These are phyloP conservation scores for Parthenolecanium corni DNA, from an alignment of 2,888 invertebrate genomes.

Conservation along the genomic window DNA sequence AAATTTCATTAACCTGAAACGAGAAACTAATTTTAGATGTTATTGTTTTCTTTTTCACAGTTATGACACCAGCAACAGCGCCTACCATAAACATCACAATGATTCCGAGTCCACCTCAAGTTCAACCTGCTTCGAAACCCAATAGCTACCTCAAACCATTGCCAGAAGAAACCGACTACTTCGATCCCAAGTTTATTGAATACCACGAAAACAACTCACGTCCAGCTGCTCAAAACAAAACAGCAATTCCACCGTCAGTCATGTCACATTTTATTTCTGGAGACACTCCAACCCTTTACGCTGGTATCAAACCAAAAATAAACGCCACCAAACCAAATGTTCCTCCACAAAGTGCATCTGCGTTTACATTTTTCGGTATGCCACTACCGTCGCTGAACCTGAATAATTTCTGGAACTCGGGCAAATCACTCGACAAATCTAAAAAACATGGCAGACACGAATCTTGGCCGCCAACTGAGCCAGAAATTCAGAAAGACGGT, in stretches of 20 bases:
- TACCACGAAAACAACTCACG: slow-evolving; percentile 49
- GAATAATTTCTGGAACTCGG: slow-evolving; percentile 31
- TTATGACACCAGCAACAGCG: not conserved
- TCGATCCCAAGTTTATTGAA: slow-evolving; percentile 72
- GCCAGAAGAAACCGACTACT: slow-evolving; percentile 67
- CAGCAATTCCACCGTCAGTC: slow-evolving; percentile 32
- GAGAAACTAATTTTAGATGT: no score
- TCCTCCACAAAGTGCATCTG: slow-evolving; percentile 40
- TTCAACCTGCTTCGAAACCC: slow-evolving; percentile 7
- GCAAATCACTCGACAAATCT: slow-evolving; percentile 19
- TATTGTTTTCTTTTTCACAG: not conserved
- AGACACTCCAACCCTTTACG: slow-evolving; percentile 50
- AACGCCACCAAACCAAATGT: not conserved
- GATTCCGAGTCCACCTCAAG: not conserved
- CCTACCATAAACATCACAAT: not conserved
- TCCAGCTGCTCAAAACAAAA: not conserved
- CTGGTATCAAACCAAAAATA: slow-evolving; percentile 36
- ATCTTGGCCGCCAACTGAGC: slow-evolving; percentile 43
- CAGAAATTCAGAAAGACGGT: slow-evolving; percentile 61
- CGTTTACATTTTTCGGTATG: slow-evolving; percentile 75
- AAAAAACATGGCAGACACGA: slow-evolving; percentile 37
- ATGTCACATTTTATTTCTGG: slow-evolving; percentile 44
- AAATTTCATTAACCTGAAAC: no score
- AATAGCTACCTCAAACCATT: slow-evolving; percentile 39
- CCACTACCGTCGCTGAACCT: slow-evolving; percentile 58